Evolutionary conservation across 1,140 invertebrate genomes (phyloP).

Genomic region (Pogonomyrmex californicus): DNA sequence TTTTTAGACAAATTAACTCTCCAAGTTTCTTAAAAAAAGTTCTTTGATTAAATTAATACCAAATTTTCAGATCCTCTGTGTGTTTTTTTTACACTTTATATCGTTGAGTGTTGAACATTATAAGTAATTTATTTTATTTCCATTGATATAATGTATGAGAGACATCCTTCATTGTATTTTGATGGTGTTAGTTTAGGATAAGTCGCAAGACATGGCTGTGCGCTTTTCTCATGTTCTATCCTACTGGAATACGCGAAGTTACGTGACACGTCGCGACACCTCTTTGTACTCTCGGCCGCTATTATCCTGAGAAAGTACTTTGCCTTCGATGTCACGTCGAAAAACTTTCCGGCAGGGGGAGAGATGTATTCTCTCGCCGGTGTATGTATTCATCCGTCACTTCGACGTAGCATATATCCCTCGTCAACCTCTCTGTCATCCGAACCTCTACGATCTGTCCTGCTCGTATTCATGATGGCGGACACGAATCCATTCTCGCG

Average conservation of each 20-base stretch:
- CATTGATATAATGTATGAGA: conserved; percentile 5
- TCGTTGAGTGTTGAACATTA: not conserved
- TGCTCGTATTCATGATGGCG: conserved; percentile 46
- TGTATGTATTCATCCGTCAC: conserved; percentile 61
- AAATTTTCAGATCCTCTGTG: not conserved
- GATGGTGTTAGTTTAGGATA: conserved; percentile 30
- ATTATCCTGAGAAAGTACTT: conserved; percentile 54
- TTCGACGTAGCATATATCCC: conserved; percentile 54
- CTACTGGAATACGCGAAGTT: conserved; percentile 34
- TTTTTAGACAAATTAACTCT: not conserved
- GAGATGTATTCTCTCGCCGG: not conserved
- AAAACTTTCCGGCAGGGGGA: conserved; percentile 35
- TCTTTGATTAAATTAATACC: conserved; percentile 13
- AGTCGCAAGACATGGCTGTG: not conserved
- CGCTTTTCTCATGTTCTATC: conserved; percentile 36
- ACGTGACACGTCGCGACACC: conserved; percentile 55
- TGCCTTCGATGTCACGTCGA: conserved; percentile 43
- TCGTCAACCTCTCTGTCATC: conserved; percentile 60
- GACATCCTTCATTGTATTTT: not conserved
- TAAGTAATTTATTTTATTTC: conserved; percentile 20
- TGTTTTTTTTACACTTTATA: not conserved
- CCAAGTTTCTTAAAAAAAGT: not conserved
- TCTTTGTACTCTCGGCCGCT: conserved; percentile 62
- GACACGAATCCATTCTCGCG: conserved; percentile 42
- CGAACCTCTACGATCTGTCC: conserved; percentile 38